Evolutionary conservation across 1,140 invertebrate species (phyloP).

Genomic region (Amphibalanus amphitrite): DNA sequence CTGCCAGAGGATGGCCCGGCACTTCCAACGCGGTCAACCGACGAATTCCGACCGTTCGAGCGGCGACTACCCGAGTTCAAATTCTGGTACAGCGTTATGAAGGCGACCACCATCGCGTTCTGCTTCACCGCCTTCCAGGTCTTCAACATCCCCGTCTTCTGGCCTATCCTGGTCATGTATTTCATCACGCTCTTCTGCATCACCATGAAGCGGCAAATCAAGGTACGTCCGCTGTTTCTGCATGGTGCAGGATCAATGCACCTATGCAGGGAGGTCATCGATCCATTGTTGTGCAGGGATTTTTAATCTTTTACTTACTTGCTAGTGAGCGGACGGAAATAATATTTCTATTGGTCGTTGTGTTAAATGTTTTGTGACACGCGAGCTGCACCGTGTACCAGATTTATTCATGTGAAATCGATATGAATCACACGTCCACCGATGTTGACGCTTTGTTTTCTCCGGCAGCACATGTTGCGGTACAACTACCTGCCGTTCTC

Average conservation of each 20-base stretch:
- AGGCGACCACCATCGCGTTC: constrained; percentile 80
- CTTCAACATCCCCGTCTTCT: constrained; percentile 98
- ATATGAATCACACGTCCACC: too few relatives aligned
- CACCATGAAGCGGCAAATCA: constrained; percentile 99
- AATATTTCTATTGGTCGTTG: not conserved
- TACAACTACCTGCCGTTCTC: constrained; percentile 98
- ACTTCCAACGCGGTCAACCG: constrained; percentile 81
- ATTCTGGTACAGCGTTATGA: constrained; percentile 95
- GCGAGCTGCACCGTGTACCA: too few relatives aligned
- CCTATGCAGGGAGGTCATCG: too few relatives aligned
- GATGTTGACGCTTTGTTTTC: too few relatives aligned
- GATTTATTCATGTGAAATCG: too few relatives aligned
- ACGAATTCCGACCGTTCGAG: constrained; percentile 98
- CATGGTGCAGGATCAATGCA: constrained; percentile 7
- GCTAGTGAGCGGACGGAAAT: too few relatives aligned
- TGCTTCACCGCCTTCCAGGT: constrained; percentile 87
- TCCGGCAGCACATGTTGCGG: constrained; percentile 93
- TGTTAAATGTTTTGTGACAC: constrained; percentile 10
- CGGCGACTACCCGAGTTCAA: constrained; percentile 96
- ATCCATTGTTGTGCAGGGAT: too few relatives aligned
- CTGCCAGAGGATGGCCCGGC: constrained; percentile 76
- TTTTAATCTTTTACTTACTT: too few relatives aligned
- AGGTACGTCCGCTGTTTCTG: constrained; percentile 40
- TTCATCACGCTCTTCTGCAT: constrained; percentile 95
- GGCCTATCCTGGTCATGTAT: constrained; percentile 99